These are phyloP conservation scores for Drosophila teissieri DNA, from an alignment of 1,140 invertebrate species.

Conservation along the genomic window DNA sequence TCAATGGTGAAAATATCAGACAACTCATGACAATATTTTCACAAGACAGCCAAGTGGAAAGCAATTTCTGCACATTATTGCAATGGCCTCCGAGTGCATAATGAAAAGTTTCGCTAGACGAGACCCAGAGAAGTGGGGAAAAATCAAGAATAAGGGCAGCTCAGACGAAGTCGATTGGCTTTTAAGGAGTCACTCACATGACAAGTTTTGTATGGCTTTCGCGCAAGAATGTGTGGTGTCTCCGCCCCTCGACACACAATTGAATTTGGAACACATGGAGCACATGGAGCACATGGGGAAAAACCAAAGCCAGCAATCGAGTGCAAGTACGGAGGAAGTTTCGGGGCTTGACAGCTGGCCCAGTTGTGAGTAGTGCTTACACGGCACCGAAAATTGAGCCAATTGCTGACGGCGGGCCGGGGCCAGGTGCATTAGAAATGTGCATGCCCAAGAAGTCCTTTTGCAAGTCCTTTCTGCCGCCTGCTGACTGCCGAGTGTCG, in stretches of 20 bases:
- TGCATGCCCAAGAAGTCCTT: constrained; percentile 56
- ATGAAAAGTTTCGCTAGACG: constrained; percentile 61
- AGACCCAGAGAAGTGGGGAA: constrained; percentile 22
- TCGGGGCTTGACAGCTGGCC: constrained; percentile 66
- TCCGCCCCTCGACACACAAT: constrained; percentile 56
- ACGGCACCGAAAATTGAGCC: constrained; percentile 75
- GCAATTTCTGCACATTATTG: constrained; percentile 74
- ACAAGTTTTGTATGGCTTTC: constrained; percentile 62
- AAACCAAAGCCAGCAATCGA: constrained; percentile 61
- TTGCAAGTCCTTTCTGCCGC: not conserved
- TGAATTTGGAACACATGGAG: constrained; percentile 66
- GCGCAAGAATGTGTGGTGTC: constrained; percentile 50
- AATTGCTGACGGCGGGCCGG: constrained; percentile 55
- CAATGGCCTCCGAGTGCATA: constrained; percentile 62
- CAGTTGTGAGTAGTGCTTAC: constrained; percentile 74
- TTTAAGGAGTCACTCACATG: constrained; percentile 77
- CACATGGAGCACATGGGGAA: constrained; percentile 42
- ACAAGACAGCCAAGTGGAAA: constrained; percentile 58
- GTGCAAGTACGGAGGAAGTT: constrained; percentile 2
- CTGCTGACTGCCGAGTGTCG: not conserved
- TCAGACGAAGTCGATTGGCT: constrained; percentile 71
- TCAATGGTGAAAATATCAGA: constrained; percentile 18
- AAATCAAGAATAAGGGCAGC: constrained; percentile 48
- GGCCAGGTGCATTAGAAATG: constrained; percentile 79
- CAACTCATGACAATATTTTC: constrained; percentile 5